Evolutionary conservation across 2,797 vertebrate genomes (phyloP).

Genomic region (Triplophysa bombifrons): DNA sequence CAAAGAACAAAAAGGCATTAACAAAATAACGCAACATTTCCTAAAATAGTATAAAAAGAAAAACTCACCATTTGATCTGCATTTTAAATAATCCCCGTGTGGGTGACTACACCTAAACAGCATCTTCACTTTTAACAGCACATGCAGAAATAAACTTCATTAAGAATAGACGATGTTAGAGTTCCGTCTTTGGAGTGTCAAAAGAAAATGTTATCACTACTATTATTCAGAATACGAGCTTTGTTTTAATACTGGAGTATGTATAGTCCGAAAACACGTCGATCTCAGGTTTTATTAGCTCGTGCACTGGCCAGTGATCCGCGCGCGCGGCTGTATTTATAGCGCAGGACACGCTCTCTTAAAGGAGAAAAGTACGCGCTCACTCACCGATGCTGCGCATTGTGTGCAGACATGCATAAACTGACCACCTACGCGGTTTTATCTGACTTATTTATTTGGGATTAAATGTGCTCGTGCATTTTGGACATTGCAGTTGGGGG

Average conservation of each 20-base stretch:
- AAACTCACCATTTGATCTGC: constrained; percentile 38
- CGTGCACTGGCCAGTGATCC: background rate
- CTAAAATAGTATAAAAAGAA: background rate
- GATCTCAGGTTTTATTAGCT: background rate
- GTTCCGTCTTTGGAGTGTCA: background rate
- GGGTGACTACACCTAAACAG: background rate
- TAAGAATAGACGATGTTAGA: constrained; percentile 7
- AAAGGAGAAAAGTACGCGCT: background rate
- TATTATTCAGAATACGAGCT: background rate
- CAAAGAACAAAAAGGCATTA: background rate
- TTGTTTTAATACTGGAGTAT: background rate
- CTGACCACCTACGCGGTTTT: background rate
- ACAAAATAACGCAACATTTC: background rate
- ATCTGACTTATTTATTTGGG: background rate
- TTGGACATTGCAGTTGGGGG: background rate
- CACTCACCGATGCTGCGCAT: background rate
- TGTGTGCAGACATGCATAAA: background rate
- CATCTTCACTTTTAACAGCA: background rate
- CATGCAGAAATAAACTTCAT: background rate
- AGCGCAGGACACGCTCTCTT: background rate
- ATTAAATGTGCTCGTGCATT: background rate
- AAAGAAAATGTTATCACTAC: background rate
- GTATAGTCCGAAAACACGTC: background rate
- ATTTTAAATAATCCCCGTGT: constrained; percentile 15
- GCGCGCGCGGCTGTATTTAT: constrained; percentile 34